Evolutionary conservation across 2,888 invertebrate genomes (phyloP).

Genomic region (Notodonta dromedarius): DNA sequence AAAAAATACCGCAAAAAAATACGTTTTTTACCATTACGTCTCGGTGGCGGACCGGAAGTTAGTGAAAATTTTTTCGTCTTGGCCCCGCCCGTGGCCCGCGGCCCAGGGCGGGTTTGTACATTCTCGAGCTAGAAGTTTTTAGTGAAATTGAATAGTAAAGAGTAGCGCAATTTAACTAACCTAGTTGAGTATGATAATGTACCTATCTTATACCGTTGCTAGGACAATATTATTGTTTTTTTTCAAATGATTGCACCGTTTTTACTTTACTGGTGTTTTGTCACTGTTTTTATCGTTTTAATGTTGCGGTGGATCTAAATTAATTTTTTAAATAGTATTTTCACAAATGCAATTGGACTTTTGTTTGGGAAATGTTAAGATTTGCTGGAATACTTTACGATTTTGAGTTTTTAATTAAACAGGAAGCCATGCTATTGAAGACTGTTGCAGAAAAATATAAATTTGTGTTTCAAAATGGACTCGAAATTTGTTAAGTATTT

Average conservation of each 20-base stretch:
- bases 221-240: constrained; percentile 76
- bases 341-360: constrained; percentile 29
- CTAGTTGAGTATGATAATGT: constrained; percentile 79
- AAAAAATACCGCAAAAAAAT: constrained; percentile 69
- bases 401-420: background rate
- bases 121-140: constrained; percentile 67
- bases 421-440: no score
- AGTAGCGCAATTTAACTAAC: constrained; percentile 79
- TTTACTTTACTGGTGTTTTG: constrained; percentile 53
- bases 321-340: constrained; percentile 63
- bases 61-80: constrained; percentile 62
- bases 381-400: background rate
- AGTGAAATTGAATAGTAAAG: constrained; percentile 79
- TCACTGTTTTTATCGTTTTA: constrained; percentile 51
- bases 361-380: background rate
- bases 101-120: constrained; percentile 55
- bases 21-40: constrained; percentile 63
- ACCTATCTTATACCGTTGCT: constrained; percentile 76
- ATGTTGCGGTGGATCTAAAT: constrained; percentile 63
- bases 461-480: background rate
- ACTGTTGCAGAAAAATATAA: no score
- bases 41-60: constrained; percentile 66
- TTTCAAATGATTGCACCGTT: constrained; percentile 70
- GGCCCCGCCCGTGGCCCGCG: constrained; percentile 44
- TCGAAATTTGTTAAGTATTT: background rate